Base-by-base conservation (phyloP, 1,140 invertebrate genomes). In the Bombus confusus region DNA sequence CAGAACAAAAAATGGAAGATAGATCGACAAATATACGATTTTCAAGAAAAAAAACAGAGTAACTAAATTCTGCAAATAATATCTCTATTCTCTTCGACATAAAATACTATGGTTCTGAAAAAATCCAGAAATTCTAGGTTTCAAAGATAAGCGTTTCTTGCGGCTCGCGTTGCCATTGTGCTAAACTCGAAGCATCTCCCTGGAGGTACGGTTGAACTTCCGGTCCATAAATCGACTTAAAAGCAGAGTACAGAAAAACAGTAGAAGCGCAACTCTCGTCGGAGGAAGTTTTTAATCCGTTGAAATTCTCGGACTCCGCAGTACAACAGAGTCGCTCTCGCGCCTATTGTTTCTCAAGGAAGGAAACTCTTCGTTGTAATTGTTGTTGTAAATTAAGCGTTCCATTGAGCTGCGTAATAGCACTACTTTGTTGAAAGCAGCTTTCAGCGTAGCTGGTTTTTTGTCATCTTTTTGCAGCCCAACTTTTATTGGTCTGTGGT, bases 151-250 rank as follows among this genome's bases (percentile, higher is more conserved):
- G 37, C 22, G 34, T 68, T 37, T 37, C 9, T 25, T 37, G 34
- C 10, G 22, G 34, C 39, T 69, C 22, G 12, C 37, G 37, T 71
- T 39, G 12, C 22, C 68, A 41, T 71, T n/a, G 71, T 43, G 8
- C 41, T n/a, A 43, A 18, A 43, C 13, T 43, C 41, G 8, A 41
- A 6, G 18, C 6, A 34, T 41, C 28, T 71, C 69, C 37, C 69
- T 41, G 25, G 25, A 41, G 41, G 73, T 22, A 37, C 52, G 66
- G 18, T 66, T 77, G 47, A 66, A 73, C 84, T 77, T 86, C 74
- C 86, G 73, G 73, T 41, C 78, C 79, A 87, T 82, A 87, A 73
- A 87, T 66, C 66, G 31, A n/a, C 59, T 37, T 73, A 66, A 87
- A 82, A 78, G 75, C 62, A n/a, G 52, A 59, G 39, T 71, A n/a